Conservation (phyloP, 2,797 vertebrate genomes). For the Alfaro cultratus region DNA sequence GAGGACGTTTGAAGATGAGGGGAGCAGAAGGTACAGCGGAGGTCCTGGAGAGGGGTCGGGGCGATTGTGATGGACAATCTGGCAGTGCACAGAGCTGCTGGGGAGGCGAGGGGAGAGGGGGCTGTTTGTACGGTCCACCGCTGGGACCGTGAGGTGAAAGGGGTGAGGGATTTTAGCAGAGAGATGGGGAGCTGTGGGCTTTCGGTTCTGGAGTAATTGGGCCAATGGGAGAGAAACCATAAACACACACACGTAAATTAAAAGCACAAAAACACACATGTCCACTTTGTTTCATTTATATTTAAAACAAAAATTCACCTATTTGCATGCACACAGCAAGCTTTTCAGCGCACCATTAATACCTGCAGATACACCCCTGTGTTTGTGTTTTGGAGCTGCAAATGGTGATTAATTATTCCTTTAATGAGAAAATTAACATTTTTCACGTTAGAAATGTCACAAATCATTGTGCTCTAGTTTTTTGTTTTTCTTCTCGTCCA, state of each 20-base stretch:
- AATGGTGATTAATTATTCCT: conserved; percentile 3
- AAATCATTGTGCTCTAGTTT: not conserved
- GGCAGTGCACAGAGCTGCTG: conserved; percentile 21
- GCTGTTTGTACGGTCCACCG: conserved; percentile 50
- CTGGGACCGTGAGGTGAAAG: conserved; percentile 72
- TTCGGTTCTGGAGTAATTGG: conserved; percentile 81
- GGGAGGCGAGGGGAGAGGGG: conserved; percentile 28
- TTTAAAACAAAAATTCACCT: conserved; percentile 15
- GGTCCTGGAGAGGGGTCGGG: conserved; percentile 54
- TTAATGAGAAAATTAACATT: not conserved
- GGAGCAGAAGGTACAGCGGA: conserved; percentile 50
- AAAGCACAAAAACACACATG: conserved; percentile 20
- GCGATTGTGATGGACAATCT: conserved; percentile 69
- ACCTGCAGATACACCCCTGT: not conserved
- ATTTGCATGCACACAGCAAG: conserved; percentile 14
- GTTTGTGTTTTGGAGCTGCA: conserved; percentile 4
- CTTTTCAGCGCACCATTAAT: not conserved
- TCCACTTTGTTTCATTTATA: conserved; percentile 22
- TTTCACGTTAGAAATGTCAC: not conserved
- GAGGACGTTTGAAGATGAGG: conserved; percentile 46
- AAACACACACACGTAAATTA: conserved; percentile 53
- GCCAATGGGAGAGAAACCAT: conserved; percentile 78
- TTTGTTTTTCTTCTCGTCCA: not conserved
- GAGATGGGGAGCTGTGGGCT: conserved; percentile 62
- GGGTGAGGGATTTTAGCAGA: conserved; percentile 74